These are phyloP conservation scores for Malurus alboscapulatus DNA, from an alignment of 2,113 vertebrate genomes.

Conservation along the genomic window DNA sequence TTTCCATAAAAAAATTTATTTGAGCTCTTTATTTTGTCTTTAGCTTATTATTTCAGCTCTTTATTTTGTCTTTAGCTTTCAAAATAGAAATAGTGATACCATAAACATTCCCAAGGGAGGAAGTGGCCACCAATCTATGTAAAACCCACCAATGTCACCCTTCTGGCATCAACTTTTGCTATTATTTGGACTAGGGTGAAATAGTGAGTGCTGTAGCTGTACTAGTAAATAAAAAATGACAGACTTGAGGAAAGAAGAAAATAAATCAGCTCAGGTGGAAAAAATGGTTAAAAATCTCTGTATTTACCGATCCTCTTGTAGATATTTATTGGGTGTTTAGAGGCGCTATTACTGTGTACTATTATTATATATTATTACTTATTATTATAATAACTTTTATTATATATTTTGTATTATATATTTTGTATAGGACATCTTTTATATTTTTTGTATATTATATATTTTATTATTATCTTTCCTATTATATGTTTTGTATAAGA, in stretches of 20 bases:
- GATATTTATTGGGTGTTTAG: neutral
- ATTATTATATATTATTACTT: neutral
- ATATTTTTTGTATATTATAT: neutral
- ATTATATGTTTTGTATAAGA: neutral
- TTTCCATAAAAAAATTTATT: neutral
- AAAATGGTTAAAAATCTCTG: neutral
- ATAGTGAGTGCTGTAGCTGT: neutral
- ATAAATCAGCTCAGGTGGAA: neutral
- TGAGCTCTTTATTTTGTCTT: neutral
- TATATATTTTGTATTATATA: neutral
- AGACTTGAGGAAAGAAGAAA: neutral
- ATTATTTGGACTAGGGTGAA: neutral
- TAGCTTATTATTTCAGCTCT: neutral
- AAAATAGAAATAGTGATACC: neutral
- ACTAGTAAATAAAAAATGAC: neutral
- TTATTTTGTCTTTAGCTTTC: neutral
- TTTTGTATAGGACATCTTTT: no score
- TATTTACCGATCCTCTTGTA: neutral
- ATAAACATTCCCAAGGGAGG: neutral
- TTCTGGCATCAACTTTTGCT: neutral
- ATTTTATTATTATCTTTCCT: neutral
- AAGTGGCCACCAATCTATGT: neutral
- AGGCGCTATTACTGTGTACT: neutral
- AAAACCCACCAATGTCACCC: neutral
- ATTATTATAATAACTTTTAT: neutral